A percentile compares a stretch with the other conserved stretches of the same genome.
phyloP scores from a whole-genome alignment of 2,797 vertebrate genomes.

The Cuculus canorus region DNA sequence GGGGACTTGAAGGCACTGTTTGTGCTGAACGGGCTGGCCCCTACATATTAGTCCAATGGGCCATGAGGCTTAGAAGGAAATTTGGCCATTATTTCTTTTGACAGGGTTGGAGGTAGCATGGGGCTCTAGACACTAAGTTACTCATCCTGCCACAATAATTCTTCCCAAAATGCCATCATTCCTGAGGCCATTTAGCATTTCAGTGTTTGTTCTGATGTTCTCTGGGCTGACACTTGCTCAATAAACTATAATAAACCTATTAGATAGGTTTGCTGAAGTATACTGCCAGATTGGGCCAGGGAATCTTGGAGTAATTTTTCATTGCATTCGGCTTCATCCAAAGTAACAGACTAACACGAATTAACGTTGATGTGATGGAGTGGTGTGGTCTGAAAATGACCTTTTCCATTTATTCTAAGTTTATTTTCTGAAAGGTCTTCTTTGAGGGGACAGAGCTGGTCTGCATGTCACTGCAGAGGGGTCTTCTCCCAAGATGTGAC shows the following conservation, averaged over 20 bases:
- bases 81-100: slow-evolving; percentile 59
- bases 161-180: slow-evolving; percentile 39
- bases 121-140: slow-evolving; percentile 20
- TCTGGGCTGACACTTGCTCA: slow-evolving; percentile 40
- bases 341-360: not conserved
- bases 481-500: not conserved
- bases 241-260: slow-evolving; percentile 69
- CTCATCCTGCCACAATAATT: slow-evolving; percentile 42
- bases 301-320: slow-evolving; percentile 37
- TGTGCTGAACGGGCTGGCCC: not conserved
- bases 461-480: not conserved
- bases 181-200: slow-evolving; percentile 47
- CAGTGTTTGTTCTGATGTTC: not conserved
- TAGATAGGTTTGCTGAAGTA: slow-evolving; percentile 58
- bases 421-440: not conserved
- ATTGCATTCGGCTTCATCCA: not conserved
- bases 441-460: not conserved
- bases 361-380: slow-evolving; percentile 55
- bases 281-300: slow-evolving; percentile 14
- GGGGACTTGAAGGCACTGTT: not conserved
- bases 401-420: slow-evolving; percentile 27
- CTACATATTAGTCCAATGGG: slow-evolving; percentile 11
- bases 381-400: not conserved
- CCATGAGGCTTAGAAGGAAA: slow-evolving; percentile 31
- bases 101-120: slow-evolving; percentile 28